phyloP scores from a whole-genome alignment of 2,797 vertebrate genomes.

The Chelmon rostratus region DNA sequence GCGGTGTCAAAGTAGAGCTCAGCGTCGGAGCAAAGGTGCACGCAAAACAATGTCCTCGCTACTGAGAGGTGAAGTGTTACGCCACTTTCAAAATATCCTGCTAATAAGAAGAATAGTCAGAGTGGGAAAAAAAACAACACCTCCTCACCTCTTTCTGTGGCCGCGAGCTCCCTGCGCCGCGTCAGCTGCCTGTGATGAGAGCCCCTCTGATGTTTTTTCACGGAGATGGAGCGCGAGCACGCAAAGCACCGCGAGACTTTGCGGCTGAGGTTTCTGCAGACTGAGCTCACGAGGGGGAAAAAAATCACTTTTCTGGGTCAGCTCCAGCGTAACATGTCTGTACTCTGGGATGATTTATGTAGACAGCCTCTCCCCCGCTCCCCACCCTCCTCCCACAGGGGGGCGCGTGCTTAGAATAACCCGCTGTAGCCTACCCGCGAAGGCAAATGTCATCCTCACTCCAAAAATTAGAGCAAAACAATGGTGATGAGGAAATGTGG shows the following conservation, averaged over 20 bases:
- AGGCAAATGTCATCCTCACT: conserved; percentile 49
- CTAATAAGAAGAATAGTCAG: neutral
- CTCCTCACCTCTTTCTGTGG: conserved; percentile 56
- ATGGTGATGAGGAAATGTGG: conserved; percentile 30
- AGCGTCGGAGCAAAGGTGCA: neutral
- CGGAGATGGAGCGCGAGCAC: conserved; percentile 56
- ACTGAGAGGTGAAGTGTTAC: neutral
- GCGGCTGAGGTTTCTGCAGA: conserved; percentile 48
- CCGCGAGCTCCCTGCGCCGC: conserved; percentile 60
- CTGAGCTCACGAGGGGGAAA: conserved; percentile 56
- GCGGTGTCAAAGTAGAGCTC: conserved; percentile 35
- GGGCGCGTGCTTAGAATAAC: conserved; percentile 57
- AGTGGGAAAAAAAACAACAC: neutral
- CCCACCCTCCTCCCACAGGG: conserved; percentile 5
- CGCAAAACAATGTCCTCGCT: neutral
- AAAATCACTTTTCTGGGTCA: conserved; percentile 78
- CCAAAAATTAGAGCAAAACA: conserved; percentile 15
- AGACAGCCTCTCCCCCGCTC: conserved; percentile 29
- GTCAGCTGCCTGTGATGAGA: conserved; percentile 69
- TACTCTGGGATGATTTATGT: conserved; percentile 71
- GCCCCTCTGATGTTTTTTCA: conserved; percentile 8
- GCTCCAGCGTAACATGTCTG: conserved; percentile 55
- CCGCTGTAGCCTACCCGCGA: conserved; percentile 55
- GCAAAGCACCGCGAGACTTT: conserved; percentile 73
- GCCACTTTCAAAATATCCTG: neutral